A percentile compares a stretch with the other conserved stretches of the same genome.
Evolutionary conservation across 2,797 vertebrate genomes (phyloP).

Genomic region (Chaetodon trifasciatus): DNA sequence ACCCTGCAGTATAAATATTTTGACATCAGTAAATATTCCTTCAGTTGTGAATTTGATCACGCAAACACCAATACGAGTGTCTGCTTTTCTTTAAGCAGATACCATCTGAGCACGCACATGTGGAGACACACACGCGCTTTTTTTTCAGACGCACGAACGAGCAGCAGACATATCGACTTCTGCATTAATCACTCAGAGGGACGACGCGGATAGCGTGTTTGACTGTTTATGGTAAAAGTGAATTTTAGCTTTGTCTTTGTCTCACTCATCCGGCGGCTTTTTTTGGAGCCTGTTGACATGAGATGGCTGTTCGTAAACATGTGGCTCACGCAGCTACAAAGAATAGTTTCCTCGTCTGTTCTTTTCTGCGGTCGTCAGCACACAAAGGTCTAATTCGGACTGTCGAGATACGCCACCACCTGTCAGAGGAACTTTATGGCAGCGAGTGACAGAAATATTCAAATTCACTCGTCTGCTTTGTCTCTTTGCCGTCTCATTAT

Average conservation of each 20-base stretch:
- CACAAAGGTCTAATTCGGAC: constrained; percentile 36
- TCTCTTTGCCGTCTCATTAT: constrained; percentile 7
- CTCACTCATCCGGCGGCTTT: neutral
- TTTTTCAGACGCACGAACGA: constrained; percentile 25
- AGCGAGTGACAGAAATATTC: constrained; percentile 1
- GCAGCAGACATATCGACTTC: constrained; percentile 32
- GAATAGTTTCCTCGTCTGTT: constrained; percentile 8
- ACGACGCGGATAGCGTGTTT: constrained; percentile 21
- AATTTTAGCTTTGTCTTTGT: constrained; percentile 3
- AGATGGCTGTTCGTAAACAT: constrained; percentile 28
- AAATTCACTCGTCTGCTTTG: neutral
- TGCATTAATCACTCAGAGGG: constrained; percentile 34
- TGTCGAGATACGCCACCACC: constrained; percentile 6
- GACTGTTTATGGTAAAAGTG: constrained; percentile 1
- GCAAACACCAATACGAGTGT: constrained; percentile 70
- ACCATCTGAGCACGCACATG: constrained; percentile 67
- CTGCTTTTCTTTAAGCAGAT: constrained; percentile 80
- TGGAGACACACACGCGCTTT: constrained; percentile 29
- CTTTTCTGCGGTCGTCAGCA: neutral
- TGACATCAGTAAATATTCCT: constrained; percentile 75
- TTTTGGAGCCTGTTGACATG: constrained; percentile 22
- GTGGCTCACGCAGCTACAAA: constrained; percentile 10
- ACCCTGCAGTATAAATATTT: constrained; percentile 82
- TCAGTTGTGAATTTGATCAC: constrained; percentile 72
- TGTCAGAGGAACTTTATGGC: neutral